A percentile compares a stretch with the other conserved stretches of the same genome.
phyloP scores from a whole-genome alignment of 2,888 invertebrate species.

The Gymnoscelis rufifasciata region DNA sequence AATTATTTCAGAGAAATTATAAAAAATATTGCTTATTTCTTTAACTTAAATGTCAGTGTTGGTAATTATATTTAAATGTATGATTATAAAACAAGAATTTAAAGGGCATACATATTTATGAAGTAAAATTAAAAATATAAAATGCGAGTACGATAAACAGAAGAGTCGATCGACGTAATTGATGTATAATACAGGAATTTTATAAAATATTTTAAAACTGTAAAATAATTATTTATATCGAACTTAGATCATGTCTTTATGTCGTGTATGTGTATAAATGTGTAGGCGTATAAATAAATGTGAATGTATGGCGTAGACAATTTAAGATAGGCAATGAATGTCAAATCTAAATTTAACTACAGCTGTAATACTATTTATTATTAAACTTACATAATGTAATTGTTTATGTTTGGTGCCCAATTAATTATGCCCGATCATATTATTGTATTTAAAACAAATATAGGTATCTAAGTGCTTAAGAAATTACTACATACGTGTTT shows the following conservation, averaged over 20 bases:
- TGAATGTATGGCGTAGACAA: neutral
- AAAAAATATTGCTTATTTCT: too few relatives aligned
- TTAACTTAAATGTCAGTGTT: too few relatives aligned
- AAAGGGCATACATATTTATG: neutral
- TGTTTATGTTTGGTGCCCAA: too few relatives aligned
- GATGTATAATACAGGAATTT: conserved; percentile 20
- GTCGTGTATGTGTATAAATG: neutral
- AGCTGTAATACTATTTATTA: too few relatives aligned
- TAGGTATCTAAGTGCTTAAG: too few relatives aligned
- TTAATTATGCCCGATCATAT: too few relatives aligned
- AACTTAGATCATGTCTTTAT: conserved; percentile 7
- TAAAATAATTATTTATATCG: conserved; percentile 1
- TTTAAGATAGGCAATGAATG: too few relatives aligned
- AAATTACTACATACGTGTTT: neutral
- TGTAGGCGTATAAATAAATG: neutral
- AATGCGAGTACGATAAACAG: neutral
- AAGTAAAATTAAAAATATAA: neutral
- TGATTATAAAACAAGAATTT: neutral
- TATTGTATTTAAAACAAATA: too few relatives aligned
- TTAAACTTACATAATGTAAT: too few relatives aligned
- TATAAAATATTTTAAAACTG: conserved; percentile 9
- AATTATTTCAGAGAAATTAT: too few relatives aligned
- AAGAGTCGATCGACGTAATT: neutral
- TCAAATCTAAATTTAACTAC: too few relatives aligned
- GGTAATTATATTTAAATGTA: too few relatives aligned